phyloP scores from a whole-genome alignment of 2,113 vertebrate species.

The Danio rerio region GRCz12tu NC_133176.1:17984001-17984500 shows the following conservation, averaged over 20 bases:
- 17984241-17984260: conserved; percentile 32
- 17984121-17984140: conserved; percentile 42
- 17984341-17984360: conserved; percentile 61
- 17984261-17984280: conserved; percentile 48
- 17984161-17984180: conserved; percentile 75
- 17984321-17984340: conserved; percentile 42
- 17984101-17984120: conserved; percentile 62
- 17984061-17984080: neutral
- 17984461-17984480: conserved; percentile 54
- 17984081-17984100: conserved; percentile 8
- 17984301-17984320: conserved; percentile 49
- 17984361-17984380: conserved; percentile 48
- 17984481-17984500: conserved; percentile 63
- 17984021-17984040: neutral
- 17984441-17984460: conserved; percentile 55
- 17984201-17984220: conserved; percentile 73
- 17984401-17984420: conserved; percentile 72
- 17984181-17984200: conserved; percentile 65
- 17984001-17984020: neutral
- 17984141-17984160: conserved; percentile 43
- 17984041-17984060: neutral
- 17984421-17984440: conserved; percentile 79
- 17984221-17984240: conserved; percentile 55
- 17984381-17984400: conserved; percentile 70
- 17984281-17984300: conserved; percentile 44